These are phyloP conservation scores for Adoxophyes honmai DNA, from an alignment of 1,140 invertebrate species.

Conservation along the genomic window DNA sequence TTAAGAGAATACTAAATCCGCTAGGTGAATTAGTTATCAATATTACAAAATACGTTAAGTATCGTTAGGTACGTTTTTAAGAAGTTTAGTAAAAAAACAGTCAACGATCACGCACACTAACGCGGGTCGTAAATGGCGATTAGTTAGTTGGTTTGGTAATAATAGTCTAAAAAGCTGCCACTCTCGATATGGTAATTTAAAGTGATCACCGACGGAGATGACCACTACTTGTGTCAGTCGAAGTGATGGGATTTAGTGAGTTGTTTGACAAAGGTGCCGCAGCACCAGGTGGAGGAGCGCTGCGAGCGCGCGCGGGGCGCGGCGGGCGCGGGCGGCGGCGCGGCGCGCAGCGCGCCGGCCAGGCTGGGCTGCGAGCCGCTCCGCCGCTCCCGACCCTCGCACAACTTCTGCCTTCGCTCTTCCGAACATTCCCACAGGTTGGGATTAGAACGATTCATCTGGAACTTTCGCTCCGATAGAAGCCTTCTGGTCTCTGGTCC, in stretches of 20 bases:
- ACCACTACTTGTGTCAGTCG: constrained; percentile 69
- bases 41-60: too few species aligned
- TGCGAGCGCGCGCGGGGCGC: constrained; percentile 65
- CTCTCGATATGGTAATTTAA: constrained; percentile 14
- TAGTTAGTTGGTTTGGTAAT: constrained; percentile 1
- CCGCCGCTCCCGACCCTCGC: constrained; percentile 36
- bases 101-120: constrained; percentile 39
- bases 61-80: too few species aligned
- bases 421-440: constrained; percentile 61
- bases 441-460: constrained; percentile 70
- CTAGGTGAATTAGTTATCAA: too few species aligned
- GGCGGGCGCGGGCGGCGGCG: constrained; percentile 30
- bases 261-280: constrained; percentile 79
- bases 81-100: constrained; percentile 19
- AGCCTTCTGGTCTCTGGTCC: constrained; percentile 57
- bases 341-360: constrained; percentile 35
- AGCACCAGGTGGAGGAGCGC: constrained; percentile 80
- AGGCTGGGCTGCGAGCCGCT: constrained; percentile 63
- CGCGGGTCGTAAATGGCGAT: constrained; percentile 10
- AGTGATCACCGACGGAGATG: constrained; percentile 21
- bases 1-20: too few species aligned
- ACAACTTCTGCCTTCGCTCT: constrained; percentile 35
- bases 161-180: background rate
- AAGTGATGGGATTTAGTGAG: constrained; percentile 80
- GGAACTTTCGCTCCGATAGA: constrained; percentile 59